Conservation (phyloP, 2,888 invertebrate species). For the Hyles lineata region DNA sequence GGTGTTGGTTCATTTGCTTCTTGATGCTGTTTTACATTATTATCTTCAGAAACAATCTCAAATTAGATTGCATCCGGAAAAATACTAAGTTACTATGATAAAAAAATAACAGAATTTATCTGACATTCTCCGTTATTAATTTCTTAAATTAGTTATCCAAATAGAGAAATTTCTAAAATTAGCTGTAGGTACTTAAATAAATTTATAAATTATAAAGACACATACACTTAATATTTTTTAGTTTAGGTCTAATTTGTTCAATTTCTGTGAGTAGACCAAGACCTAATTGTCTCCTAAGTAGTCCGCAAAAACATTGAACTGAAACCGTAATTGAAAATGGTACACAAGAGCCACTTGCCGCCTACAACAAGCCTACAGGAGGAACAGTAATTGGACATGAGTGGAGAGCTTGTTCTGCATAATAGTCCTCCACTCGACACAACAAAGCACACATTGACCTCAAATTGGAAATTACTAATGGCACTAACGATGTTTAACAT, state of each 20-base stretch:
- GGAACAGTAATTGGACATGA: conserved; percentile 15
- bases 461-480: neutral
- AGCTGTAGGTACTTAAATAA: too few species aligned
- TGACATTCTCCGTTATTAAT: too few species aligned
- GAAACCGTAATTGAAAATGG: too few species aligned
- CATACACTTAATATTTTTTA: too few species aligned
- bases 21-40: neutral
- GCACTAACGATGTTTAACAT: conserved; percentile 2
- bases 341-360: neutral
- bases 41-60: neutral
- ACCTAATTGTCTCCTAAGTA: neutral
- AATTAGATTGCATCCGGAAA: too few species aligned
- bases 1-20: neutral
- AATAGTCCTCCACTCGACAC: neutral
- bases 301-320: neutral
- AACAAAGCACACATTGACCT: conserved; percentile 16
- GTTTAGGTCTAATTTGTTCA: too few species aligned
- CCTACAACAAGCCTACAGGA: neutral
- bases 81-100: too few species aligned
- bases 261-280: too few species aligned
- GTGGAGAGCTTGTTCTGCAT: conserved; percentile 20
- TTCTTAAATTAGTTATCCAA: too few species aligned
- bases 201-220: too few species aligned
- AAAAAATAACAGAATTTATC: too few species aligned
- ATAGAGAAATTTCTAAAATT: too few species aligned